Conservation (phyloP, 2,113 vertebrate genomes). For the Nipponia nippon region DNA sequence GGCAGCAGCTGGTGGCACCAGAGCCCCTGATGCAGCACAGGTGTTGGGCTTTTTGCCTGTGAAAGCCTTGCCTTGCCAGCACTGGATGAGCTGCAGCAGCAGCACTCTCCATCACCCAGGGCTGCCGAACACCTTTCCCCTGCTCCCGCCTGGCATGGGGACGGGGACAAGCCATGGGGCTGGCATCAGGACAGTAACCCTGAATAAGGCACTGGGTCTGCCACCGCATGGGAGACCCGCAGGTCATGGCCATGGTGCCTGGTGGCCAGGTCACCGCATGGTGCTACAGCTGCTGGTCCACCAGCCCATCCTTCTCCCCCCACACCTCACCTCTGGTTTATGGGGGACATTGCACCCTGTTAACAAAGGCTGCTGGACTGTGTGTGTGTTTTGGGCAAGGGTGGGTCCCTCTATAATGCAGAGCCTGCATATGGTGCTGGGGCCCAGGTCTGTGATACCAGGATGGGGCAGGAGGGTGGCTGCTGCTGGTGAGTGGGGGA, state of each 20-base stretch:
- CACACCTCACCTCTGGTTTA: neutral
- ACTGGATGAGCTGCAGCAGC: neutral
- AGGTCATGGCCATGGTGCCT: fast-evolving
- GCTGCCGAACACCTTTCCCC: neutral
- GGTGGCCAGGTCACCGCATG: fast-evolving
- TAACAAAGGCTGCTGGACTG: neutral
- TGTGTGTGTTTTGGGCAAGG: neutral
- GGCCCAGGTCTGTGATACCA: neutral
- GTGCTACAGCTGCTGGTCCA: neutral
- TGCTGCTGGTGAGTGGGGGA: fast-evolving
- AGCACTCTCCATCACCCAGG: neutral
- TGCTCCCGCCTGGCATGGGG: fast-evolving
- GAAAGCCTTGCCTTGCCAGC: neutral
- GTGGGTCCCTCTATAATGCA: neutral
- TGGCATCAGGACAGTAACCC: neutral
- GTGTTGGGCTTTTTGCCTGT: fast-evolving
- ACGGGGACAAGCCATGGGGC: fast-evolving
- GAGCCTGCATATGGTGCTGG: neutral
- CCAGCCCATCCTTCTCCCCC: neutral
- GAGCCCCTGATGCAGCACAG: neutral
- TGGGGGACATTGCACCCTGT: neutral
- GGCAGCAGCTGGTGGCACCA: neutral
- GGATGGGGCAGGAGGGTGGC: neutral
- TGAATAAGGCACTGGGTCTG: neutral
- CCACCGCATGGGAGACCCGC: fast-evolving